Percentiles rank a stretch among this genome's conserved stretches.
These are phyloP conservation scores for Rhegmatorhina hoffmannsi DNA, from an alignment of 2,113 vertebrate species.

Conservation along the genomic window DNA sequence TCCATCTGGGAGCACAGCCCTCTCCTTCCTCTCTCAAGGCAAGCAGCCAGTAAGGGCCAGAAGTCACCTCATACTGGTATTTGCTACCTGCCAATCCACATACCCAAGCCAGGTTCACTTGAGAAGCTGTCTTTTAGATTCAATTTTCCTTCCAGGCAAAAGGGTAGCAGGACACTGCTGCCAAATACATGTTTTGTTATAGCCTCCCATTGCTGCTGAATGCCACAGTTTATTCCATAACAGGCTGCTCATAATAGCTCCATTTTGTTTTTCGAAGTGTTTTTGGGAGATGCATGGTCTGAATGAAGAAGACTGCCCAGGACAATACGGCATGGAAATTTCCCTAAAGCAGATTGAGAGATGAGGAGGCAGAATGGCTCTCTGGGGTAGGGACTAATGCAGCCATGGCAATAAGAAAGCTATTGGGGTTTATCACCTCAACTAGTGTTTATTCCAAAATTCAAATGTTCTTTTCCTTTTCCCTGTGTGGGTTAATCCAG, in stretches of 20 bases:
- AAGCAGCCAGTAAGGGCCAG: neutral
- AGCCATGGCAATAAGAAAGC: neutral
- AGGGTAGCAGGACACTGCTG: neutral
- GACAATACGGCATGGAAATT: neutral
- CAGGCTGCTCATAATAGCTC: neutral
- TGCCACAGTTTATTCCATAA: neutral
- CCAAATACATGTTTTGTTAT: neutral
- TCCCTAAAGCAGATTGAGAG: neutral
- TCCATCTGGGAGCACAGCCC: neutral
- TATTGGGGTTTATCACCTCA: neutral
- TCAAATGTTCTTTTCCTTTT: neutral
- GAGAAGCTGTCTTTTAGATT: neutral
- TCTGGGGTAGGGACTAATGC: neutral
- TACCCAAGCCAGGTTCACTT: neutral
- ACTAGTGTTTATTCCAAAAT: neutral
- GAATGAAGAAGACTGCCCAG: neutral
- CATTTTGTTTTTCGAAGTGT: neutral
- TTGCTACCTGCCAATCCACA: neutral
- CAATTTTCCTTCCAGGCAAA: neutral
- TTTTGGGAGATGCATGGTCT: neutral
- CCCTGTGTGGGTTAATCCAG: neutral
- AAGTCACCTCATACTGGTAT: neutral
- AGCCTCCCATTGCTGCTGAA: neutral
- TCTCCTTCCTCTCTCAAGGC: neutral
- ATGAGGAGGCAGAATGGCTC: neutral